Conservation (phyloP, 2,888 invertebrate species). For the Noctuana brunneofusca region DNA sequence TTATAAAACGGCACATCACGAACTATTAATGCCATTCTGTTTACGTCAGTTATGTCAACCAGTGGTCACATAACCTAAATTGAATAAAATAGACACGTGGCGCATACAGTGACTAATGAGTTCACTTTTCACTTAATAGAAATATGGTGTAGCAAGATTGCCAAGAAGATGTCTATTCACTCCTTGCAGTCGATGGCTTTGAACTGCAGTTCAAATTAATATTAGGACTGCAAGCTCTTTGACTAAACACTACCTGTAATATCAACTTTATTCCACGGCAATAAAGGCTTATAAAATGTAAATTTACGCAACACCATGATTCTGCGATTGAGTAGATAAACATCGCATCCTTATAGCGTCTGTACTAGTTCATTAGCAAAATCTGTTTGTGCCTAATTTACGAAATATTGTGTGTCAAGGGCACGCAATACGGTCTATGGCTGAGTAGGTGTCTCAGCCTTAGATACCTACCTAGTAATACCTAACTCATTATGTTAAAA, state of each 20-base stretch:
- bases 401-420: conserved; percentile 1
- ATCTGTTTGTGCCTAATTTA: not conserved
- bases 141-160: too few species aligned
- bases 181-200: not conserved
- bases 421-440: not conserved
- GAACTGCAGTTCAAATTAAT: not conserved
- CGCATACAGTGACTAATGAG: too few species aligned
- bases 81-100: too few species aligned
- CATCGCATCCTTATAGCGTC: not conserved
- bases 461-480: not conserved
- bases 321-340: not conserved
- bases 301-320: not conserved
- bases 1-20: too few species aligned
- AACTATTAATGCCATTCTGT: too few species aligned
- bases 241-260: not conserved
- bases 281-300: not conserved
- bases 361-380: not conserved
- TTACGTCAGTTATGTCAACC: too few species aligned
- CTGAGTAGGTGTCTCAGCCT: too few species aligned
- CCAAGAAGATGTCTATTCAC: too few species aligned
- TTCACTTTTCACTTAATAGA: too few species aligned
- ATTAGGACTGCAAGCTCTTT: not conserved
- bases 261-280: not conserved
- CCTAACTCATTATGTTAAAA: too few species aligned
- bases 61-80: too few species aligned